Base-by-base conservation (phyloP, 2,888 invertebrate genomes). In the Trichopoda pennipes region DNA sequence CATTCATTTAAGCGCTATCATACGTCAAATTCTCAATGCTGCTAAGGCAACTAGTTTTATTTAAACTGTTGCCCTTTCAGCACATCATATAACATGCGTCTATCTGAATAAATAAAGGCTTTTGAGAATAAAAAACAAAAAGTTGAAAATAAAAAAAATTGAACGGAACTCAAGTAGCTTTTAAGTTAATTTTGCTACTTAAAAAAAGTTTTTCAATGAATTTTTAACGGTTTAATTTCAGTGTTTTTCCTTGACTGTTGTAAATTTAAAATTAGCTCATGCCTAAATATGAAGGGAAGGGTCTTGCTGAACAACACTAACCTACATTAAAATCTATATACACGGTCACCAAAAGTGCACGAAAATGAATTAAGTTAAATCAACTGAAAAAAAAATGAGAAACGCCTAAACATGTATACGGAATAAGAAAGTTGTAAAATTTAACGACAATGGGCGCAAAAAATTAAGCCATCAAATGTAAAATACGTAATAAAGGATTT, bases 31-130 rank as follows among this genome's bases (percentile, higher is more conserved):
- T 66, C 79, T 82, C 66, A 68, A 80, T 79, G 78, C 83, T 75
- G 83, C 77, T 85, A 84, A 85, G 83, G 85, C 85, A 86, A 86
- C 85, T 85, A 86, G 86, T 86, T 86, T 85, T 80, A 84, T 80
- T 84, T 80, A 84, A 86, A 85, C 86, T 86, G 85, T 86, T 85
- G 86, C 84, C 86, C 84, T 60, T 80, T 74, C 66, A 79, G 83
- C 85, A 86, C 85, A 82, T 72, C 74, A 74, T 16, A 60, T 53
- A 69, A 44, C 53, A 51, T 61, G 49, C 35, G 69, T 63, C 21
- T n/a, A 35, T 42, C 19, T 23, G 0, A 49, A 44, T 68, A 1
- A 49, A 44, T 68, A 21, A 64, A 51, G 32, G 7, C 23, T 47
- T 38, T 47, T 55, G 16, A 23, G 4, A 61, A 61, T 19, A 42